Evolutionary conservation across 2,888 invertebrate species (phyloP).

Genomic region (Mythimna pallens): DNA sequence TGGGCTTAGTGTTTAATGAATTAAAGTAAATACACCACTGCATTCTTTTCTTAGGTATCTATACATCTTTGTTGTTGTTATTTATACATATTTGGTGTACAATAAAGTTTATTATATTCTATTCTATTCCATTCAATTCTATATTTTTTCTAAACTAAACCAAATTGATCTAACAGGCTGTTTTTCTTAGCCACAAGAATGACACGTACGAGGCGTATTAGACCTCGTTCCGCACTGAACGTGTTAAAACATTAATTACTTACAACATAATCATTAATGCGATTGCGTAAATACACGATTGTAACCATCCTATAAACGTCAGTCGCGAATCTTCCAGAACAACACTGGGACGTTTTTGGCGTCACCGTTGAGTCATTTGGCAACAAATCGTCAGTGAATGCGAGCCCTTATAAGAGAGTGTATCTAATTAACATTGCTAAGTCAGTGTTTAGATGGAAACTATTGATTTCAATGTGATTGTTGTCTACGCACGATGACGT

Average conservation of each 20-base stretch:
- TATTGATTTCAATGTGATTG: slow-evolving; percentile 40
- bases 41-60: no score
- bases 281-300: slow-evolving; percentile 2
- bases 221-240: no score
- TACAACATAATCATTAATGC: background rate
- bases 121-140: no score
- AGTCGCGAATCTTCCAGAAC: slow-evolving; percentile 31
- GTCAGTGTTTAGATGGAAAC: slow-evolving; percentile 33
- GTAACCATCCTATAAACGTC: slow-evolving; percentile 11
- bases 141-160: no score
- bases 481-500: slow-evolving; percentile 30
- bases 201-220: no score
- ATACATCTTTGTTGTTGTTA: no score
- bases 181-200: no score
- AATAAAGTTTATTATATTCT: no score
- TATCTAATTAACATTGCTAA: slow-evolving; percentile 41
- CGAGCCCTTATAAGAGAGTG: slow-evolving; percentile 27
- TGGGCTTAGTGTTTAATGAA: no score
- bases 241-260: background rate
- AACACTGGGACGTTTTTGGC: slow-evolving; percentile 17
- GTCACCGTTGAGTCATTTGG: slow-evolving; percentile 34
- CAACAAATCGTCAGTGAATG: slow-evolving; percentile 23
- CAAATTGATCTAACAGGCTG: no score
- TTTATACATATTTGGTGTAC: no score
- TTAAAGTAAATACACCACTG: no score